Base-by-base conservation (phyloP, 2,113 vertebrate species). In the Epinephelus lanceolatus region DNA sequence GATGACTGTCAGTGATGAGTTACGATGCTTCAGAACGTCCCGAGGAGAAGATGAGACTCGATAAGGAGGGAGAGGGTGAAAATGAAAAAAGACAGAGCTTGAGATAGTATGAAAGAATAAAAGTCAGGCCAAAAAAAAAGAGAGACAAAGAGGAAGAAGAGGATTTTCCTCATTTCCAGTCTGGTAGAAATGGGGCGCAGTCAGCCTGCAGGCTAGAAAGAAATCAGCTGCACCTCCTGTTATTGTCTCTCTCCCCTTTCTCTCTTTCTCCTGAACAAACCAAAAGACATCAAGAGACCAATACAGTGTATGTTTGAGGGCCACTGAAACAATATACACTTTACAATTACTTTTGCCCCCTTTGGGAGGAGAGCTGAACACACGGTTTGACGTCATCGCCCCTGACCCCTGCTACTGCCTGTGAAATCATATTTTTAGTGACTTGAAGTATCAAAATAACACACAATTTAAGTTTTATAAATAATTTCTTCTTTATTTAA, bases 141-240 rank as follows among this genome's bases (percentile, higher is more conserved):
- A 59, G 17, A 76, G 3, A 81, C 14, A 45, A 49, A 62, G 60
- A 76, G 19, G 49, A 59, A 69, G 76, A 76, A 69, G 21, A 60
- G 71, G 57, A 74, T 87, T 86, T 84, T 30, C 13, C 42, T 61
- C 30, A 51, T 82, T 84, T 85, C 76, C 73, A 83, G 85, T 86
- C 61, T 77, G 14, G 72, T 84, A 61, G 67, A 76, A 83, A 62
- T 87, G 69, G 86, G 83, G 66, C 56, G 2, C 75, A 79, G 84
- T 60, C 69, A 69, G 84, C 81, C 86, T 87, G 63, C 67, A 74
- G 87, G 80, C 71, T 49, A 80, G 12, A 78, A 49, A 71, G 30
- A 37, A 71, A 84, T 40, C 19, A 60, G 40, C 75, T 78, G 45
- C 6, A 82, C 13, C 67, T 83, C 33, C n/a, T 65, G 65, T 78